A percentile compares a stretch with the other conserved stretches of the same genome.
Conservation (phyloP, 2,113 vertebrate genomes). For the Sisor rabdophorus region DNA sequence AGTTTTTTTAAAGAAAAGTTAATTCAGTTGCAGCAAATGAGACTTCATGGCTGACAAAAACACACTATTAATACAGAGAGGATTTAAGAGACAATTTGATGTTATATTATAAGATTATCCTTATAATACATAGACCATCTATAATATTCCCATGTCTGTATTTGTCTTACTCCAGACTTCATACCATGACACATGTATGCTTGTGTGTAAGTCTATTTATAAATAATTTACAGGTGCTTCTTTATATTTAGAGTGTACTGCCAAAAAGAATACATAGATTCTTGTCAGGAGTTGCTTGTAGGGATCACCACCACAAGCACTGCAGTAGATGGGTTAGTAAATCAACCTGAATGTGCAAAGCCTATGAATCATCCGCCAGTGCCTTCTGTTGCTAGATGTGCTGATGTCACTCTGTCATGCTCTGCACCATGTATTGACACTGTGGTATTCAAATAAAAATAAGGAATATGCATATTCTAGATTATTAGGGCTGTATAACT, state of each 20-base stretch:
- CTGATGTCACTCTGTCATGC: not conserved
- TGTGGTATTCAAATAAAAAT: not conserved
- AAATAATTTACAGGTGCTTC: not conserved
- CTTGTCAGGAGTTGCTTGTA: constrained; percentile 28
- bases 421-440: constrained; percentile 17
- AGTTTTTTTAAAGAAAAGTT: not conserved
- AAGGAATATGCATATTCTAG: not conserved
- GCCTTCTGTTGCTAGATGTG: constrained; percentile 29
- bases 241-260: constrained; percentile 20
- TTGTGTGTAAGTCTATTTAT: not conserved
- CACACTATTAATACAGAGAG: not conserved
- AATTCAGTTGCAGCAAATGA: not conserved
- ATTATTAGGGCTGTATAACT: not conserved
- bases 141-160: not conserved
- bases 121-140: not conserved
- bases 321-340: constrained; percentile 56
- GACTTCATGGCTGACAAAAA: not conserved
- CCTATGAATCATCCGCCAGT: constrained; percentile 37
- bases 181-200: constrained; percentile 8
- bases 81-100: not conserved
- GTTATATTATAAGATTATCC: not conserved
- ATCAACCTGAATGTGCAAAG: constrained; percentile 45
- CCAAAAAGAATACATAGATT: constrained; percentile 11
- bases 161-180: constrained; percentile 7
- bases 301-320: constrained; percentile 48